Percentiles rank a stretch among this genome's conserved stretches.
phyloP scores from a whole-genome alignment of 2,797 vertebrate species.

The Falco novaeseelandiae region DNA sequence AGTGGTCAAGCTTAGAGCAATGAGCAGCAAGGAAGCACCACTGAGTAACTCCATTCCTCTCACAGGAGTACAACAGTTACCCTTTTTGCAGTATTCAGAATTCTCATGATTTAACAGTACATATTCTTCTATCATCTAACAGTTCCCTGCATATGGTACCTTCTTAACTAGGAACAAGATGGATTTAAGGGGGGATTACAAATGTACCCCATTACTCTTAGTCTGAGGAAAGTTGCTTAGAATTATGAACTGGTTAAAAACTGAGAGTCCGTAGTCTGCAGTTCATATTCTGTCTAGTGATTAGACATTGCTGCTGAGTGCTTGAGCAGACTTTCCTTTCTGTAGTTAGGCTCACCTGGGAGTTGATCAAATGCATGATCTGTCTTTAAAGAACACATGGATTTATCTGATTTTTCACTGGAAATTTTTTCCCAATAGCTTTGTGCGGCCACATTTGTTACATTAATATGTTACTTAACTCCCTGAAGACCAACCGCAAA shows the following conservation, averaged over 20 bases:
- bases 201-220: background rate
- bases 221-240: background rate
- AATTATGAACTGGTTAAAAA: background rate
- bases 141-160: background rate
- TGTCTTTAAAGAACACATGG: background rate
- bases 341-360: background rate
- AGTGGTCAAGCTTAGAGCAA: background rate
- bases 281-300: background rate
- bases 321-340: background rate
- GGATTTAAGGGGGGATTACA: background rate
- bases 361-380: background rate
- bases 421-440: background rate
- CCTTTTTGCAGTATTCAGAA: background rate
- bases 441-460: background rate
- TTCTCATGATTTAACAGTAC: background rate
- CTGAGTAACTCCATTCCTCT: background rate
- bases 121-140: background rate
- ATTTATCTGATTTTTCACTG: background rate
- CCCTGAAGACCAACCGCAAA: background rate
- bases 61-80: background rate
- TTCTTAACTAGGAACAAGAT: background rate
- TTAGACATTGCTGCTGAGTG: background rate
- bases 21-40: background rate
- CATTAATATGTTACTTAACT: background rate
- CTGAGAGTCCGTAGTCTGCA: background rate